Evolutionary conservation across 1,140 invertebrate species (phyloP).

Genomic region (Eurosta solidaginis): DNA sequence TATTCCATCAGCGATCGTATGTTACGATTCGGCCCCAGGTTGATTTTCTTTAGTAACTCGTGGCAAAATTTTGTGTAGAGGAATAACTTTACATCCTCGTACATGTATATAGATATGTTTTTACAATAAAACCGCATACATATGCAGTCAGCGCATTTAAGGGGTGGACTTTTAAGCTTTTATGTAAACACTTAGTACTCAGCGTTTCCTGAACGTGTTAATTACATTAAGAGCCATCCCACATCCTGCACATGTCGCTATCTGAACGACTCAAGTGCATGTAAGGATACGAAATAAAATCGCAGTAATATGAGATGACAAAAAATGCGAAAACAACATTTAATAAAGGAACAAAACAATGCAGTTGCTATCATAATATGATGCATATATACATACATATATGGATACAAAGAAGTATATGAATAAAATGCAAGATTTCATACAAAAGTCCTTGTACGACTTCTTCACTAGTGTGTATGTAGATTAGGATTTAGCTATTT

Average conservation of each 20-base stretch:
- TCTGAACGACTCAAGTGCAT: background rate
- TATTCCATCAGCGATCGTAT: too few species aligned
- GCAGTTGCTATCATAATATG: background rate
- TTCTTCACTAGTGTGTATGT: background rate
- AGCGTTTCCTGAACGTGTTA: conserved; percentile 20
- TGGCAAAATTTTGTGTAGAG: too few species aligned
- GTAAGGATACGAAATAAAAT: background rate
- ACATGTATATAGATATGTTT: background rate
- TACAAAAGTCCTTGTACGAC: background rate
- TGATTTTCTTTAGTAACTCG: background rate
- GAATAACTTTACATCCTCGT: too few species aligned
- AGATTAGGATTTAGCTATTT: background rate
- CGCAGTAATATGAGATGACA: background rate
- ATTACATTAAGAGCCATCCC: conserved; percentile 10
- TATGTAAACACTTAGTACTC: background rate
- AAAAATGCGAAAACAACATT: background rate
- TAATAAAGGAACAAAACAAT: background rate
- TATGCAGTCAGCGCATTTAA: background rate
- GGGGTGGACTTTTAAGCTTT: background rate
- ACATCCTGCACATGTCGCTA: background rate
- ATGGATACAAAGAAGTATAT: background rate
- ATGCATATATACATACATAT: background rate
- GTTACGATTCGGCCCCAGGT: too few species aligned
- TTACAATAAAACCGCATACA: background rate
- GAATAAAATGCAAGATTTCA: background rate